A percentile compares a stretch with the other conserved stretches of the same genome.
phyloP scores from a whole-genome alignment of 2,797 vertebrate genomes.

The Molossus molossus region DNA sequence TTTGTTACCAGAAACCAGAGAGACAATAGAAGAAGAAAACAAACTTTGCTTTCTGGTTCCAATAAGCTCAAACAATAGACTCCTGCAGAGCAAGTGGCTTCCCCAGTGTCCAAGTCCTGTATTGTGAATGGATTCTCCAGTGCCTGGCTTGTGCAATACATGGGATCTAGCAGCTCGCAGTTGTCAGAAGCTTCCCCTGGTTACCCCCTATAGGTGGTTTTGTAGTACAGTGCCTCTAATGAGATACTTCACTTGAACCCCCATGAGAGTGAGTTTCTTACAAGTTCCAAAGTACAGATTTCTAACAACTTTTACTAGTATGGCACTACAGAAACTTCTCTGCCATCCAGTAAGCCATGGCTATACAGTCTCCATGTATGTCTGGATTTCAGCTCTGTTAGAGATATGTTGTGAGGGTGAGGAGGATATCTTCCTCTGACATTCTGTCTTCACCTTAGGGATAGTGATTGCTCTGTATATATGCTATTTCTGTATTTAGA shows the following conservation, averaged over 20 bases:
- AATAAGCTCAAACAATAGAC: neutral
- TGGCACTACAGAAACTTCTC: neutral
- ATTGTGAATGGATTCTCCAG: neutral
- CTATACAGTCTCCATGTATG: neutral
- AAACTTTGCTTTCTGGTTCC: neutral
- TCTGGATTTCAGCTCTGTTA: neutral
- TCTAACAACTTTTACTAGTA: constrained; percentile 41
- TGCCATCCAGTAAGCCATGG: neutral
- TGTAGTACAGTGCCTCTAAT: neutral
- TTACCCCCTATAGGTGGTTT: neutral
- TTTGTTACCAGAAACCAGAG: neutral
- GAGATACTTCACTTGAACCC: neutral
- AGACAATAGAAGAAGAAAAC: neutral
- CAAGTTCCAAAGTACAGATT: neutral
- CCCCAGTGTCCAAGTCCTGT: neutral
- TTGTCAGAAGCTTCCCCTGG: neutral
- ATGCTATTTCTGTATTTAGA: constrained; percentile 16
- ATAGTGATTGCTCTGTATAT: constrained; percentile 15
- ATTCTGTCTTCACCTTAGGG: neutral
- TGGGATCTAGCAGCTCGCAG: neutral
- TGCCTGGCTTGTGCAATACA: neutral
- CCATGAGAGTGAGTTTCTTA: neutral
- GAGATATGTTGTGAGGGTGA: neutral
- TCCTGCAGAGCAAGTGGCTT: neutral
- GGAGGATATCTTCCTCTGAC: neutral